Base-by-base conservation (phyloP, 1,140 invertebrate genomes). In the Gryllus bimaculatus region DNA sequence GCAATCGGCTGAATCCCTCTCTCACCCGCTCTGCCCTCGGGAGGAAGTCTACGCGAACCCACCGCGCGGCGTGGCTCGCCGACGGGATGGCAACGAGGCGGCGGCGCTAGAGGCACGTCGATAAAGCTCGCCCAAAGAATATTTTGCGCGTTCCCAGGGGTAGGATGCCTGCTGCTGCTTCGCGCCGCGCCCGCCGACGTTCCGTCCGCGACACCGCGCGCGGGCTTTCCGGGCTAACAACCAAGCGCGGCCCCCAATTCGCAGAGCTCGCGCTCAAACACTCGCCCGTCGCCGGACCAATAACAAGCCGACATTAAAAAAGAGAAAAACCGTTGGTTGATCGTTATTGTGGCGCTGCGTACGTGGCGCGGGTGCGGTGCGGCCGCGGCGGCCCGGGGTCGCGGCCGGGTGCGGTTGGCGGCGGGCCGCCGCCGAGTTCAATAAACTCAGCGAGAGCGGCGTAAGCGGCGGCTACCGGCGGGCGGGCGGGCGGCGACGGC, bases 281-380 rank as follows among this genome's bases (percentile, higher is more conserved):
- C 54, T 66, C 54, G 54, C 18, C 54, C 10, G 2, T 10, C 54
- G 54, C 54, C 10, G 18, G 7, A 1, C n/a, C 54, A 66, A 66
- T 66, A 66, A 66, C 54, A 66, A 66, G 54, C n/a, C 54, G 54
- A 66, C 54, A 66, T 66, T 66, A 13, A 66, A 66, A 66, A 66
- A 66, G 10, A 66, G 18, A 66, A 13, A 66, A 66, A 66, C 0
- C 54, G 54, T 7, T 66, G n/a, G 54, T 66, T 66, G 54, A 66
- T 66, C 54, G 54, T 66, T 66, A 7, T 66, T 66, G 54, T 66
- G n/a, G 54, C 54, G 54, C 54, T 1, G 54, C 10, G 54, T 66
- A 7, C 10, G 10, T 10, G 15, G 49, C 49, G 49, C 8, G 49
- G 10, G 54, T 3, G 54, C 54, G 54, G 54, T 10, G 10, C 10